Evolutionary conservation across 2,113 vertebrate genomes (phyloP), one percentile per base, ranked within the genome.

Genomic region (Paratilapia polleni): DNA sequence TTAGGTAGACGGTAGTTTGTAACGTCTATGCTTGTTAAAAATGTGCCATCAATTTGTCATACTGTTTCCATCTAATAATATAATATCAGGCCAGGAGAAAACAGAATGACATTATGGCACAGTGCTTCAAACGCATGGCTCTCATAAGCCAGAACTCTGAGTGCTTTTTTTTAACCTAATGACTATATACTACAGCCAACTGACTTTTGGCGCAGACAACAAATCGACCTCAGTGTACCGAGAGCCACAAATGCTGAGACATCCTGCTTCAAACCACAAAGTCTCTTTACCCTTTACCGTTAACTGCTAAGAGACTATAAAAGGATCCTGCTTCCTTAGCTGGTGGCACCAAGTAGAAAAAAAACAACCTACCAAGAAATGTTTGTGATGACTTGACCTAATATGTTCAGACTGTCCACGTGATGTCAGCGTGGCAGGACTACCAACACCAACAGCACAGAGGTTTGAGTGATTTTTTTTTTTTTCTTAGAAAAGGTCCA

Each of bases 21-120:
- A 0, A 28, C 22, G 26, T 47, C 2, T 0, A 47, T 68, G 22
- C 22, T 19, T 3, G 41, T 0, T 68, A 47, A 22, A 38, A 14
- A 47, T 11, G 8, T 0, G 2, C 12, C 60, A 62, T 62, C 5
- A 61, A 19, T 28, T 34, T 14, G 13, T 19, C 17, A 20, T 52
- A 52, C 17, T 47, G 38, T 47, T 68, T 13, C 14, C 17, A 26
- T 47, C 22, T 64, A 41, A 68, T 26, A 47, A 7, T 0, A 68
- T 11, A 64, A 15, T 4, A 64, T 41, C n/a, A 24, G 4, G 34
- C 1, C 34, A 38, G 6, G 12, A 64, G 38, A 6, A 43, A 24
- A 10, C 4, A 24, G 63, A 43, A 43, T 47, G 64, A 19, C 14
- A 19, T 19, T 47, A 26, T 49, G 41, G 41, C 0, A 26, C 43